Evolutionary conservation across 2,888 invertebrate species (phyloP), one percentile per base, ranked within the genome.

Genomic region (Lumbricus terrestris): DNA sequence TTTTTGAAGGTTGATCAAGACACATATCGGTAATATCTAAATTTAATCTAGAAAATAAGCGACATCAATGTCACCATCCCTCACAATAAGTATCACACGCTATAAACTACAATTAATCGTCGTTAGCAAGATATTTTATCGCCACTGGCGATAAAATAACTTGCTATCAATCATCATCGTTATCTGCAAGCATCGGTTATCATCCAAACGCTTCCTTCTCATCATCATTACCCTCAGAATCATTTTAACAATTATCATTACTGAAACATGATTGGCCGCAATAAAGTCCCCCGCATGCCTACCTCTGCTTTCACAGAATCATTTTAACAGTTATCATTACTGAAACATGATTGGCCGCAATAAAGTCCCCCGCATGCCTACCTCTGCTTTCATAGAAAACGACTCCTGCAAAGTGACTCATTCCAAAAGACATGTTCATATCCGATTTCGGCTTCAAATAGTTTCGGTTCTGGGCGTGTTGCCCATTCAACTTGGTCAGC

Each of bases 371-470:
- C 18, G 13, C 69, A 33, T 13, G 20, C 92, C 94, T 95, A 96
- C 97, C 98, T 95, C 98, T 96, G 0, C 98, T 98, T 93, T 99
- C 98, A 94, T 99, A 99, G 95, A 99, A 98, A 0, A 99, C 99
- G 40, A 98, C 97, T 0, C 99, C 99, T 90, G 99, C 99, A 95
- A 99, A 99, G 95, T 99, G 99, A 95, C 98, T 98, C 91, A 99
- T 96, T 34, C 99, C 99, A 95, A 99, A 99, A 91, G 98, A 98
- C 16, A 98, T 97, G 94, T 98, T 98, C 91, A 99, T 97, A 94
- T 99, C 98, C 18, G 99, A 98, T 95, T 98, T 98, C 90, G 99
- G 99, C 95, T 98, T 98, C 92, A 99, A 96, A 95, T 99, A 99
- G 95, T 99, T 98, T 94, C 97, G 96, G 95, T 99, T 98, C 90